These are phyloP conservation scores for Panthera tigris DNA, from an alignment of 2,113 vertebrate species.

Conservation along the genomic window DNA sequence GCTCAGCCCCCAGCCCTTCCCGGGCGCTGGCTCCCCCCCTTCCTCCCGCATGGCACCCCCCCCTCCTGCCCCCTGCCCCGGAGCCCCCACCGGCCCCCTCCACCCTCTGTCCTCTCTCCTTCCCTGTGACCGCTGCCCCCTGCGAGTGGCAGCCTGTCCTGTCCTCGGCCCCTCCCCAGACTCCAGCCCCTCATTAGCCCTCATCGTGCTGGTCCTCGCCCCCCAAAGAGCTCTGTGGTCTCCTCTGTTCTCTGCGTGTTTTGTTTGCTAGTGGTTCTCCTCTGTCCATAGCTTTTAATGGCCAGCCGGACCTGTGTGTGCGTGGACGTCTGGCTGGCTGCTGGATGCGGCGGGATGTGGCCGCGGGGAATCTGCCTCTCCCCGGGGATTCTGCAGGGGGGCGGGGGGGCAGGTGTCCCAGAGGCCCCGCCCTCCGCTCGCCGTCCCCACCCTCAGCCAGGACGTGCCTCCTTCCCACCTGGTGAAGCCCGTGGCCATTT, in stretches of 20 bases:
- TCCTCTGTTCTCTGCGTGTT: not conserved
- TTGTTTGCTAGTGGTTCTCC: not conserved
- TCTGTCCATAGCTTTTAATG: too few relatives aligned
- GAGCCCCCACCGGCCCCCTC: not conserved
- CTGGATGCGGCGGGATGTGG: accelerated
- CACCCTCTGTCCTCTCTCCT: not conserved
- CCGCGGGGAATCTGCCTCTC: accelerated
- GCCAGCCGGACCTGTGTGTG: not conserved
- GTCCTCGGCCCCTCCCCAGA: accelerated
- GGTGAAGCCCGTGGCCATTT: not conserved
- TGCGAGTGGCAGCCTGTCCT: accelerated
- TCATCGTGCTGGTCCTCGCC: accelerated
- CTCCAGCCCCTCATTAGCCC: not conserved
- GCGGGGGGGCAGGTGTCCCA: accelerated
- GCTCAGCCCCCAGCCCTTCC: too few relatives aligned
- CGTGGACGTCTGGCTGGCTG: not conserved
- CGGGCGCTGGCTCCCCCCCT: not conserved
- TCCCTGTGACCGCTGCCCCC: accelerated
- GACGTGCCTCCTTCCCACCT: not conserved
- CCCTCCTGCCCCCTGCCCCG: not conserved
- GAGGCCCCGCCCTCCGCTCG: not conserved
- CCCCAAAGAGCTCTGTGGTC: accelerated
- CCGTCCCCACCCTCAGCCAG: not conserved
- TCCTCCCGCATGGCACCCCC: accelerated
- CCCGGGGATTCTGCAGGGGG: accelerated